These are phyloP conservation scores for Rhyacophila evoluta DNA, from an alignment of 2,888 invertebrate species.

Conservation along the genomic window DNA sequence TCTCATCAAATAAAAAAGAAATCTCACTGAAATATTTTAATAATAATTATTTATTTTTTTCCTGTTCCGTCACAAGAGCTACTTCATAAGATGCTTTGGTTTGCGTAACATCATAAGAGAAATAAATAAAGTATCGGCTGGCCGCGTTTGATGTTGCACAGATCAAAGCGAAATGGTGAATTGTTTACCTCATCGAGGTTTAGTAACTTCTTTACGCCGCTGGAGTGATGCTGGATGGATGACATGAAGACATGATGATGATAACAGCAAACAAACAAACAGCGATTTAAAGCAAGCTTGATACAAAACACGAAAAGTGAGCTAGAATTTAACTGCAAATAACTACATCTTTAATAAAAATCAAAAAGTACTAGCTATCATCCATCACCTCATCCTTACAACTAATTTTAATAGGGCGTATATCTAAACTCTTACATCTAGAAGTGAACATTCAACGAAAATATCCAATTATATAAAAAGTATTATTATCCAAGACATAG, in stretches of 20 bases:
- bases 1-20: constrained; percentile 6
- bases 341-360: too few relatives aligned
- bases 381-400: too few relatives aligned
- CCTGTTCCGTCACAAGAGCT: constrained; percentile 3
- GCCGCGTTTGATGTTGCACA: neutral
- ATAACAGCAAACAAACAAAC: constrained; percentile 14
- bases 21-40: neutral
- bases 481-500: too few relatives aligned
- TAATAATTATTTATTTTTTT: constrained; percentile 9
- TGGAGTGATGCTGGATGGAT: constrained; percentile 9
- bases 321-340: neutral
- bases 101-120: constrained; percentile 14
- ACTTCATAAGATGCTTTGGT: constrained; percentile 10
- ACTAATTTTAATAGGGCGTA: too few relatives aligned
- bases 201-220: neutral
- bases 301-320: neutral
- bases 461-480: too few relatives aligned
- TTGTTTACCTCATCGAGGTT: constrained; percentile 3
- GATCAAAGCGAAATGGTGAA: neutral
- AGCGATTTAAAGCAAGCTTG: neutral
- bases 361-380: too few relatives aligned
- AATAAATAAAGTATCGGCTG: neutral
- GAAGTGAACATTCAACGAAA: too few relatives aligned
- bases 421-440: too few relatives aligned
- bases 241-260: neutral